Evolutionary conservation across 2,113 vertebrate species (phyloP), one percentile per base, ranked within the genome.

Genomic region (Bubo blakistoni): DNA sequence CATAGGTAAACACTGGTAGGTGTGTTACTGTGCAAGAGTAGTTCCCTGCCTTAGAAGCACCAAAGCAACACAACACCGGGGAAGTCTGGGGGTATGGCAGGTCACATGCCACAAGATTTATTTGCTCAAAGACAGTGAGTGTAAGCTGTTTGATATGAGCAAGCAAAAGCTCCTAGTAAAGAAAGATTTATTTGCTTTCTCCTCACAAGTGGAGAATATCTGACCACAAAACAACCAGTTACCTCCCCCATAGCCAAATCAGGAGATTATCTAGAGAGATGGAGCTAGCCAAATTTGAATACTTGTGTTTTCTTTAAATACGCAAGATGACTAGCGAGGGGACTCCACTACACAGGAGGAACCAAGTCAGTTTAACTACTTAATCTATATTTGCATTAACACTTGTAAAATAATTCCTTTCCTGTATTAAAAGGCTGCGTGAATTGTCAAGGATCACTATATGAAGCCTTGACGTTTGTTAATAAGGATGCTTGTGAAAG

Each of bases 11-110:
- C 16, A 20, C 17, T 25, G 26, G 36, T 7, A 30, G 7, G 11
- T 72, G 47, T 12, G 26, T 26, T 80, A 22, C 27, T 7, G 7
- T 6, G 11, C 30, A 73, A 26, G 46, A 49, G 17, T 6, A 34
- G 7, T 29, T 84, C 40, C 18, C 34, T 86, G 11, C 12, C 38
- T 30, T n/a, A 58, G 59, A 58, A 86, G 16, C 34, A 58, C 6
- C 5, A 0, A 57, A 86, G 40, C 8, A 82, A 36, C 17, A n/a
- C 17, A 57, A 5, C 6, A 7, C 11, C 1, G 1, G 66, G 61
- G 22, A 29, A 63, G 5, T 13, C 16, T 19, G 10, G 12, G 21
- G 7, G 17, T 85, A 62, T 4, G 9, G 27, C 11, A 74, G 30
- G 4, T 29, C 58, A 18, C 0, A 1, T 29, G 19, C 36, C 46